phyloP scores from a whole-genome alignment of 2,888 invertebrate genomes.

The Orchestes rusci region DNA sequence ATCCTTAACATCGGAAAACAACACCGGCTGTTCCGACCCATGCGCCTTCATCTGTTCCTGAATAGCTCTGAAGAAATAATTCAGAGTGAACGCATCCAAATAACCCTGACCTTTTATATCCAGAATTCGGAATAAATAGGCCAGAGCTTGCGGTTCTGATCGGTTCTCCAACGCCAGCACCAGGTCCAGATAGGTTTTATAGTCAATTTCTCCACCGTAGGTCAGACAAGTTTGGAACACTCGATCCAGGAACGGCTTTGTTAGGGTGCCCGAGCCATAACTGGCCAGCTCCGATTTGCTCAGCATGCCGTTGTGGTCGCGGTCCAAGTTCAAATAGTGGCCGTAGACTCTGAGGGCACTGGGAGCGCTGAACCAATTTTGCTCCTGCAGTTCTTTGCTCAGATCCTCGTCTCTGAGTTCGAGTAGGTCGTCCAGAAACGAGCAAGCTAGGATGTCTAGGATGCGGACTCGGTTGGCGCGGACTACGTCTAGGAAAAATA shows the following conservation, averaged over 20 bases:
- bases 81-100: conserved; percentile 82
- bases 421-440: conserved; percentile 85
- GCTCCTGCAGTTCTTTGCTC: conserved; percentile 79
- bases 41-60: conserved; percentile 84
- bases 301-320: conserved; percentile 93
- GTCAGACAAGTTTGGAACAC: conserved; percentile 95
- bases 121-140: conserved; percentile 84
- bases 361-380: conserved; percentile 87
- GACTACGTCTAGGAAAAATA: conserved; percentile 90
- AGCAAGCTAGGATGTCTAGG: conserved; percentile 83
- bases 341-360: conserved; percentile 84
- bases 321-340: conserved; percentile 87
- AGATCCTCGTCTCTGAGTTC: conserved; percentile 49
- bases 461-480: conserved; percentile 84
- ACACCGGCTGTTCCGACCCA: conserved; percentile 83
- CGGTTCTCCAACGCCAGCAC: conserved; percentile 89
- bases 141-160: conserved; percentile 82
- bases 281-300: conserved; percentile 83
- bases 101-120: conserved; percentile 85
- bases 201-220: conserved; percentile 94
- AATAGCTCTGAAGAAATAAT: conserved; percentile 90
- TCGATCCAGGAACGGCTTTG: conserved; percentile 80
- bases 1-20: conserved; percentile 92
- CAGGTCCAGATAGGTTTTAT: conserved; percentile 92
- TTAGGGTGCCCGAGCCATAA: conserved; percentile 86